Percentiles rank a stretch among this genome's conserved stretches.
Conservation (phyloP, 2,888 invertebrate genomes). For the Drosophila setosimentum region DNA sequence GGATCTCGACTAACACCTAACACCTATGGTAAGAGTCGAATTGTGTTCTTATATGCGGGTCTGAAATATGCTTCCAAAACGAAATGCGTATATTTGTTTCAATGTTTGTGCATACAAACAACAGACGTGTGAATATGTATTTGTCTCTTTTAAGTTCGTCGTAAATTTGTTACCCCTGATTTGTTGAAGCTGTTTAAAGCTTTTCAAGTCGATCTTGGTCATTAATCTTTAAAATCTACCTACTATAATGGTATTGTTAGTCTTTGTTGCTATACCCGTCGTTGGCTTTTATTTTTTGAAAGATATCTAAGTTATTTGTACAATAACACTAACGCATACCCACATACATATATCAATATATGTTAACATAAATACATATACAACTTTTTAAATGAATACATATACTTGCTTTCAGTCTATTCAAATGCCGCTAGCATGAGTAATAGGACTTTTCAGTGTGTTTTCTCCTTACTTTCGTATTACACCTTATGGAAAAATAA, state of each 20-base stretch:
- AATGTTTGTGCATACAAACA: background rate
- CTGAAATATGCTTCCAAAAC: conserved; percentile 6
- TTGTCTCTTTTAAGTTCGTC: conserved; percentile 45
- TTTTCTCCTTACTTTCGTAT: background rate
- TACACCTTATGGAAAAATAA: background rate
- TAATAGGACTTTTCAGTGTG: conserved; percentile 18
- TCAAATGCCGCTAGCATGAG: conserved; percentile 43
- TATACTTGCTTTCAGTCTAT: background rate
- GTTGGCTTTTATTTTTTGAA: conserved; percentile 32
- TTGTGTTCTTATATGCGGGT: conserved; percentile 24
- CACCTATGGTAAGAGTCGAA: background rate
- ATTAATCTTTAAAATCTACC: conserved; percentile 79
- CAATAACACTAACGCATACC: conserved; percentile 6
- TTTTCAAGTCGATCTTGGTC: conserved; percentile 66
- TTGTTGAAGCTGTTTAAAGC: conserved; percentile 49
- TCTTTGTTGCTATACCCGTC: conserved; percentile 28
- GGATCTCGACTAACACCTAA: background rate
- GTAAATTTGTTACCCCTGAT: conserved; percentile 61
- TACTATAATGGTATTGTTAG: conserved; percentile 66
- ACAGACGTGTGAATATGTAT: conserved; percentile 11
- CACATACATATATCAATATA: conserved; percentile 9
- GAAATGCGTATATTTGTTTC: conserved; percentile 3
- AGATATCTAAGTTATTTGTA: conserved; percentile 30
- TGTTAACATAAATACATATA: conserved; percentile 1
- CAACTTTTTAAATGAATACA: background rate